These are phyloP conservation scores for Zoanthus gigantus DNA, from an alignment of 92 coral and sea anemone genomes.

Conservation along the genomic window DNA sequence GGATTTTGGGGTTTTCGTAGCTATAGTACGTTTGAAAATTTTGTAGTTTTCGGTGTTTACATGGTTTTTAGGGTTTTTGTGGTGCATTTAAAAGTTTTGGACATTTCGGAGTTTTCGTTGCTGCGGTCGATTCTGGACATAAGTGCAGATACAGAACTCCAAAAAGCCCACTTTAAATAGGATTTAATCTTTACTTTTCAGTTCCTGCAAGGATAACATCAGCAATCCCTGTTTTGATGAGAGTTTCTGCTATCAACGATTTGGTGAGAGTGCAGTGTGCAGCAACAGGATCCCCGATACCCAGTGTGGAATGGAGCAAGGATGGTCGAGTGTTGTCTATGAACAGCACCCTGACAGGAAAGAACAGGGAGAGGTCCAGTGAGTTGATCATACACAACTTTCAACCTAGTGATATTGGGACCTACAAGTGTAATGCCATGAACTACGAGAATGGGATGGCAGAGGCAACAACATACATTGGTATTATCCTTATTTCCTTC, in stretches of 20 bases:
- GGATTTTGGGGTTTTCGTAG: no score
- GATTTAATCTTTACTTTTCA: background rate
- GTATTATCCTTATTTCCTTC: slow-evolving; percentile 32
- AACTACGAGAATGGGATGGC: slow-evolving; percentile 86
- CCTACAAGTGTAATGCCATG: slow-evolving; percentile 74
- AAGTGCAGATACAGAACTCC: background rate
- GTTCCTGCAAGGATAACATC: slow-evolving; percentile 66
- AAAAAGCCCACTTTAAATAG: background rate
- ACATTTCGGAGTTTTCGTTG: no score
- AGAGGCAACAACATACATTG: slow-evolving; percentile 57
- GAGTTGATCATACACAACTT: slow-evolving; percentile 62
- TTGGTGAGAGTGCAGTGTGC: slow-evolving; percentile 67
- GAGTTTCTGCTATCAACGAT: slow-evolving; percentile 50
- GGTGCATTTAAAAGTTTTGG: no score
- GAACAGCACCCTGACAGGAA: slow-evolving; percentile 44
- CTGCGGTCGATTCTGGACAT: no score
- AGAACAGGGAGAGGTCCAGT: slow-evolving; percentile 51
- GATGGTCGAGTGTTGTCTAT: slow-evolving; percentile 69
- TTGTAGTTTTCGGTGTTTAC: no score
- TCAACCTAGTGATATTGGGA: slow-evolving; percentile 68
- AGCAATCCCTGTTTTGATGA: slow-evolving; percentile 57
- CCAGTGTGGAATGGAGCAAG: slow-evolving; percentile 83
- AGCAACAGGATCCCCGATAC: slow-evolving; percentile 82
- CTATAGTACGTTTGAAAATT: no score
- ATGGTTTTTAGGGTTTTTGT: no score